Conservation (phyloP, 2,888 invertebrate genomes). For the Catonia carolina region DNA sequence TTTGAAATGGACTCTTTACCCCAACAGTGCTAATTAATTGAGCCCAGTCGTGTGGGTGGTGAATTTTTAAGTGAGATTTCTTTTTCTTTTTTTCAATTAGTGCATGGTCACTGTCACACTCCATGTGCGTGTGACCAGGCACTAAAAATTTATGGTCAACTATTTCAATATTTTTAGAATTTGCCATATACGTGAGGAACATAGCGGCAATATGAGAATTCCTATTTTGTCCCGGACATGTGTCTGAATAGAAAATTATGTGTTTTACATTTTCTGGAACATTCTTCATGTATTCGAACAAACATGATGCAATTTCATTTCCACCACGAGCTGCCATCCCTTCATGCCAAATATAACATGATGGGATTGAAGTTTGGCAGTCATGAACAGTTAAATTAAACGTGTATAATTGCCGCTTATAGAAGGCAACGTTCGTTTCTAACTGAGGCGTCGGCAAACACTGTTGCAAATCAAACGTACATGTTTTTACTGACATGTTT, state of each 20-base stretch:
- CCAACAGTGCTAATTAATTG: not conserved
- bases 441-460: slow-evolving; percentile 23
- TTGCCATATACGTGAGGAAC: slow-evolving; percentile 28
- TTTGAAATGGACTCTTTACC: not conserved
- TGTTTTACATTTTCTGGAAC: not conserved
- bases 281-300: slow-evolving; percentile 10
- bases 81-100: slow-evolving; percentile 31
- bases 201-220: slow-evolving; percentile 32
- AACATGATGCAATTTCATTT: slow-evolving; percentile 35
- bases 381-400: slow-evolving; percentile 14
- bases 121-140: slow-evolving; percentile 33
- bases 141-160: slow-evolving; percentile 34
- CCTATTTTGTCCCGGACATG: slow-evolving; percentile 34
- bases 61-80: not conserved
- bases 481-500: slow-evolving; percentile 8
- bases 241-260: slow-evolving; percentile 31
- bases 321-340: slow-evolving; percentile 32
- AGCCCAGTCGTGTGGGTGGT: slow-evolving; percentile 13
- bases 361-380: not conserved
- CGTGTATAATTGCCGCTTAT: slow-evolving; percentile 15
- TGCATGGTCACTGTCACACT: slow-evolving; percentile 28
- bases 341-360: slow-evolving; percentile 30
- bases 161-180: slow-evolving; percentile 21
- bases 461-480: slow-evolving; percentile 23
- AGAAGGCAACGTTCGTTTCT: slow-evolving; percentile 8